Percentiles rank a stretch among this genome's conserved stretches.
These are phyloP conservation scores for Percina caprodes DNA, from an alignment of 2,113 vertebrate species.

Conservation along the genomic window DNA sequence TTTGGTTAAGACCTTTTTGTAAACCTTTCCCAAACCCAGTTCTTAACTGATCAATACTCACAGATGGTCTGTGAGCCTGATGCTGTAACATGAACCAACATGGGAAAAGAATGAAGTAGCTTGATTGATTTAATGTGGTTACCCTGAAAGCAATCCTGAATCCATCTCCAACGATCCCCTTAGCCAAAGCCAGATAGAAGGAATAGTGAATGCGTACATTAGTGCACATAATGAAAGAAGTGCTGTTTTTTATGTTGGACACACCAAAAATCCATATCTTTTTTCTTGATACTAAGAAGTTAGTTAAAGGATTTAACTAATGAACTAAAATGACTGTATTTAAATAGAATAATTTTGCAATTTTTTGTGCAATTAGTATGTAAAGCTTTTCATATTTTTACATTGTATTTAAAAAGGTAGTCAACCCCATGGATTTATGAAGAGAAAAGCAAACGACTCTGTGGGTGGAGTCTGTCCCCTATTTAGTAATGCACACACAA, in stretches of 20 bases:
- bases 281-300: background rate
- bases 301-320: background rate
- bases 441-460: constrained; percentile 9
- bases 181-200: constrained; percentile 23
- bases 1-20: constrained; percentile 39
- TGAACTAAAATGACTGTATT: background rate
- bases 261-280: background rate
- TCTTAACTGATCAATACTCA: constrained; percentile 73
- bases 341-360: background rate
- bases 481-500: constrained; percentile 50
- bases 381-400: background rate
- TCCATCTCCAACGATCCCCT: constrained; percentile 55
- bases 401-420: background rate
- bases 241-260: background rate
- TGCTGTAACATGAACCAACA: constrained; percentile 77
- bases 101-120: constrained; percentile 72
- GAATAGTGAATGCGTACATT: constrained; percentile 20
- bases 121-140: constrained; percentile 76
- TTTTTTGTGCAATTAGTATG: background rate
- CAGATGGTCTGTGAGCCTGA: constrained; percentile 71
- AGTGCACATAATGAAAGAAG: constrained; percentile 4
- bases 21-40: constrained; percentile 47
- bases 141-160: constrained; percentile 71
- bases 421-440: background rate
- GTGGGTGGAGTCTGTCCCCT: constrained; percentile 1